Conservation (phyloP, 2,888 invertebrate species). For the Alitta virens region DNA sequence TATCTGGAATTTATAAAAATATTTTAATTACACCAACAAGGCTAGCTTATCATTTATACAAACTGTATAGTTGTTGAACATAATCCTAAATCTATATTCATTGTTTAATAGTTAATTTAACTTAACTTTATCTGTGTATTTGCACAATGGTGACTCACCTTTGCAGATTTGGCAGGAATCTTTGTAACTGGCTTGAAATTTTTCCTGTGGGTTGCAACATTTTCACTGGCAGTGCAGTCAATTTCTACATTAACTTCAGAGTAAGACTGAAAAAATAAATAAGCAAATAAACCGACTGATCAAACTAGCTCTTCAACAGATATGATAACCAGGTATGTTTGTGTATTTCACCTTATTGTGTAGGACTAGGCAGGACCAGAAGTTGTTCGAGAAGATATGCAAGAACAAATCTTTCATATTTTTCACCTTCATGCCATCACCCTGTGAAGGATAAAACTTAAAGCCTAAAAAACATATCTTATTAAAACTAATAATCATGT, state of each 20-base stretch:
- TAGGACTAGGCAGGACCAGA: constrained; percentile 39
- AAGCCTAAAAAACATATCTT: no score
- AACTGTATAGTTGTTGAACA: no score
- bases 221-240: constrained; percentile 43
- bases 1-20: constrained; percentile 30
- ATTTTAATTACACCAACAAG: not conserved
- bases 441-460: no score
- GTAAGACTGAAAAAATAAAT: constrained; percentile 40
- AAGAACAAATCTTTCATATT: constrained; percentile 43
- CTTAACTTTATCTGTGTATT: no score
- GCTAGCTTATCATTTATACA: not conserved
- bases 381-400: constrained; percentile 43
- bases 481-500: no score
- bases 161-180: constrained; percentile 36
- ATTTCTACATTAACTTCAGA: constrained; percentile 36
- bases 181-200: constrained; percentile 36
- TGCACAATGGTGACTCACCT: no score
- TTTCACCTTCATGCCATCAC: constrained; percentile 39
- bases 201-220: constrained; percentile 37
- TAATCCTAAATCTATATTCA: no score
- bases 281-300: not conserved
- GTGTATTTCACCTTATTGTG: constrained; percentile 52
- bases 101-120: no score
- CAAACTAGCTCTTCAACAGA: no score
- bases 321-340: no score